phyloP scores from a whole-genome alignment of 2,888 invertebrate genomes.

The Agapostemon virescens region DNA sequence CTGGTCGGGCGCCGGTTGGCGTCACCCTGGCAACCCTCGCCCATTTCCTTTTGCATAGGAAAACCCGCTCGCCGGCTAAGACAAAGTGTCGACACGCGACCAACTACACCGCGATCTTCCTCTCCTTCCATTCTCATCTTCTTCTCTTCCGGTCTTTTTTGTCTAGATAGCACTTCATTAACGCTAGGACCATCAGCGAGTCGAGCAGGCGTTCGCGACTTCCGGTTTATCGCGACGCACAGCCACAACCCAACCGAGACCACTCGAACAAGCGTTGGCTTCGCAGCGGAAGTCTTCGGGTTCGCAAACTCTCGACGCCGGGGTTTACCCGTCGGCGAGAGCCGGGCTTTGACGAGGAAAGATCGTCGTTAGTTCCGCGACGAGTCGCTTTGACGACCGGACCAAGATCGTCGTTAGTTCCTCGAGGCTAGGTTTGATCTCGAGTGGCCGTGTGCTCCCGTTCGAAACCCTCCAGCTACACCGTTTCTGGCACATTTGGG shows the following conservation, averaged over 20 bases:
- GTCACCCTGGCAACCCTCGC: slow-evolving; percentile 77
- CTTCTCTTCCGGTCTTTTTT: not conserved
- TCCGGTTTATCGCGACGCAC: slow-evolving; percentile 30
- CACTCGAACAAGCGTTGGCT: slow-evolving; percentile 30
- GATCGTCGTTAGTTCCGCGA: slow-evolving; percentile 8
- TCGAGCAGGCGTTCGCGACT: slow-evolving; percentile 37
- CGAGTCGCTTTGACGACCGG: not conserved
- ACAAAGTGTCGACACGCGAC: slow-evolving; percentile 33
- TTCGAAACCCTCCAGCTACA: not conserved
- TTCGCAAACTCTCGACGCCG: not conserved
- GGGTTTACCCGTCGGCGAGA: not conserved
- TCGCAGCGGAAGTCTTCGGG: not conserved
- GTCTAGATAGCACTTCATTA: slow-evolving; percentile 52
- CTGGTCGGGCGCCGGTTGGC: slow-evolving; percentile 65
- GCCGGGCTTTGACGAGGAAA: slow-evolving; percentile 7
- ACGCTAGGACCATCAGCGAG: slow-evolving; percentile 40
- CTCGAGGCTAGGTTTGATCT: slow-evolving; percentile 1
- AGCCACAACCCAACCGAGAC: not conserved
- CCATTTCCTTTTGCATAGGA: slow-evolving; percentile 66
- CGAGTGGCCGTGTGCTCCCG: not conserved
- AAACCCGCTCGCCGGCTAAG: slow-evolving; percentile 36
- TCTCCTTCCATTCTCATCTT: not conserved
- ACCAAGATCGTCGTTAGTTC: not conserved
- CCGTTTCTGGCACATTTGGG: slow-evolving; percentile 12
- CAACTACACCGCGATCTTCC: slow-evolving; percentile 22